These are phyloP conservation scores for Phorcus lineatus DNA, from an alignment of 2,888 invertebrate genomes.

Conservation along the genomic window DNA sequence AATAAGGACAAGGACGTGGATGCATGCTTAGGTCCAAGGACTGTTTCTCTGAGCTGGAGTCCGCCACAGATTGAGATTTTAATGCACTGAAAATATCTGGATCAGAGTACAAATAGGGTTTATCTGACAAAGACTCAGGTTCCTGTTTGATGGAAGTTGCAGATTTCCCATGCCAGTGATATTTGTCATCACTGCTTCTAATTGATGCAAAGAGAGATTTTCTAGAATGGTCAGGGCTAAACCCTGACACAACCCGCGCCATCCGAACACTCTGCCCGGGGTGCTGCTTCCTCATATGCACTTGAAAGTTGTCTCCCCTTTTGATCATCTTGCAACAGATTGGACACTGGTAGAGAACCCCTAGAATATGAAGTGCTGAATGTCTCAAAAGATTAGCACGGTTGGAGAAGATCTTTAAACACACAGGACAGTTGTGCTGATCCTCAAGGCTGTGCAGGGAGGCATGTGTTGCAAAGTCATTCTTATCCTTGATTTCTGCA, in stretches of 20 bases:
- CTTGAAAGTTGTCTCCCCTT: constrained; percentile 10
- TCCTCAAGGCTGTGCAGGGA: neutral
- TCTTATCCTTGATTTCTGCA: neutral
- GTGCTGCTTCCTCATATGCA: constrained; percentile 4
- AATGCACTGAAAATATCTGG: too few relatives aligned
- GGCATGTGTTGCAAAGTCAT: neutral
- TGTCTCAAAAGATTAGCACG: neutral
- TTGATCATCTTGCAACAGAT: neutral
- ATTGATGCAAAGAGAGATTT: too few relatives aligned
- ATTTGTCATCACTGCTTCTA: too few relatives aligned
- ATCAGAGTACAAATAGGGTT: too few relatives aligned
- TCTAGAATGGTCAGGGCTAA: too few relatives aligned
- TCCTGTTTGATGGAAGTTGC: too few relatives aligned
- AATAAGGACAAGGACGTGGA: too few relatives aligned
- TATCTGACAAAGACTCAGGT: too few relatives aligned
- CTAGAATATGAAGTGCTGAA: neutral
- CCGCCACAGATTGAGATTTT: too few relatives aligned
- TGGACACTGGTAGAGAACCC: neutral
- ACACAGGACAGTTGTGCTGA: constrained; percentile 7
- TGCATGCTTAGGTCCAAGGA: too few relatives aligned
- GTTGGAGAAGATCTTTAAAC: neutral
- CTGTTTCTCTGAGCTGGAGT: too few relatives aligned
- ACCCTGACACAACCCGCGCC: neutral
- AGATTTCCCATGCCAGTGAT: too few relatives aligned
- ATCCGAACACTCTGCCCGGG: neutral